A percentile compares a stretch with the other conserved stretches of the same genome.
Evolutionary conservation across 2,888 invertebrate genomes (phyloP).

Genomic region (Philaethria dido): DNA sequence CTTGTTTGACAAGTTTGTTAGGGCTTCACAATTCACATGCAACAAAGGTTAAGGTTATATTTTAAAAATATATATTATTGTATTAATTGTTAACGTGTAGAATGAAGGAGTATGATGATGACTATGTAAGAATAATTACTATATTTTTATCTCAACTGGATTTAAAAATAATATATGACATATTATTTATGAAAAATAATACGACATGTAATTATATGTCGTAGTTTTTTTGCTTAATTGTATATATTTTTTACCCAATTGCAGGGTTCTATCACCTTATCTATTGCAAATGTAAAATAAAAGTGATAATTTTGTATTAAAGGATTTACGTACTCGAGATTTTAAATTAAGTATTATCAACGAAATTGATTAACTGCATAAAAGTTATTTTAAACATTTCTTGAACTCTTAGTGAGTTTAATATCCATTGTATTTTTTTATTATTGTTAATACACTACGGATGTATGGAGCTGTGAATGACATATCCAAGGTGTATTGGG

Average conservation of each 20-base stretch:
- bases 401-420: too few relatives aligned
- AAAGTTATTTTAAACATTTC: too few relatives aligned
- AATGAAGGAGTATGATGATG: neutral
- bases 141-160: neutral
- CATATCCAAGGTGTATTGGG: too few relatives aligned
- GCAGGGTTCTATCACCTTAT: neutral
- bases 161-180: neutral
- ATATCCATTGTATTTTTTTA: too few relatives aligned
- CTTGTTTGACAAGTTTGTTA: slow-evolving; percentile 5
- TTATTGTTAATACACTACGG: too few relatives aligned
- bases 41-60: neutral
- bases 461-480: too few relatives aligned
- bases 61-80: neutral
- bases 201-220: neutral
- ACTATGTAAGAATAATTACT: neutral
- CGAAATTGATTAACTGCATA: too few relatives aligned
- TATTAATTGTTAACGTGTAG: neutral
- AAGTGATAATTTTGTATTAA: too few relatives aligned
- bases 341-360: too few relatives aligned
- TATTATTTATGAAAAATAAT: neutral
- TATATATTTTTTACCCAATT: neutral
- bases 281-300: neutral
- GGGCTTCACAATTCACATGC: neutral
- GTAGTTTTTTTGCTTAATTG: neutral
- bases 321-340: too few relatives aligned